These are phyloP conservation scores for Heloderma charlesbogerti DNA, from an alignment of 2,113 vertebrate genomes.

Conservation along the genomic window DNA sequence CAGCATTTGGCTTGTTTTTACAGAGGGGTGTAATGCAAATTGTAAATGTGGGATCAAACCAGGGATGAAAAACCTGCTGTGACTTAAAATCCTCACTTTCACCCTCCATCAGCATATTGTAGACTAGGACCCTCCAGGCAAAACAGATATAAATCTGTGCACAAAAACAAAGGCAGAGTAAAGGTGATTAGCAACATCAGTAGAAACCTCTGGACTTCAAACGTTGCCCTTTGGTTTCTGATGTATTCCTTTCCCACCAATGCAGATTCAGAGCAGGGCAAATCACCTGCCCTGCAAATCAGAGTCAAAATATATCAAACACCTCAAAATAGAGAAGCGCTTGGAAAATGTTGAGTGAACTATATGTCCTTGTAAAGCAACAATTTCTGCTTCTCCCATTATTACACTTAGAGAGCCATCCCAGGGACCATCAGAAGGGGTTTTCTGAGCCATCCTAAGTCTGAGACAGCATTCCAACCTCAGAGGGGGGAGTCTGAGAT, in stretches of 20 bases:
- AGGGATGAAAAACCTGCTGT: background rate
- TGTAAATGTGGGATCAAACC: background rate
- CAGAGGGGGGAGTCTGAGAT: too few relatives aligned
- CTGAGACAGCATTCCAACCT: too few relatives aligned
- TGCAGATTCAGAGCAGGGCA: background rate
- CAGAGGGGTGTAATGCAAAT: background rate
- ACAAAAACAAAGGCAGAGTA: background rate
- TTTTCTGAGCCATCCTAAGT: too few relatives aligned
- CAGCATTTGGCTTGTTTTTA: background rate
- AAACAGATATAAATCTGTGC: background rate
- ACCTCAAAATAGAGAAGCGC: background rate
- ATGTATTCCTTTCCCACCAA: background rate
- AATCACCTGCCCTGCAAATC: background rate
- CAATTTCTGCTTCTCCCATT: background rate
- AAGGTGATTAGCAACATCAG: background rate
- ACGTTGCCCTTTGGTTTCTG: background rate
- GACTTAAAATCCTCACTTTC: background rate
- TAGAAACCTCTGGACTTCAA: background rate
- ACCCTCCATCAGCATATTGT: background rate
- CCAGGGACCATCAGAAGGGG: too few relatives aligned
- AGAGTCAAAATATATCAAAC: background rate
- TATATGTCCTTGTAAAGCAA: background rate
- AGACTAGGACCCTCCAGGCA: background rate
- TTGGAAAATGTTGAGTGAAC: background rate
- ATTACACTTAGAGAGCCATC: too few relatives aligned